Base-by-base conservation (phyloP, 2,797 vertebrate species). In the Pseudochromis fuscus region DNA sequence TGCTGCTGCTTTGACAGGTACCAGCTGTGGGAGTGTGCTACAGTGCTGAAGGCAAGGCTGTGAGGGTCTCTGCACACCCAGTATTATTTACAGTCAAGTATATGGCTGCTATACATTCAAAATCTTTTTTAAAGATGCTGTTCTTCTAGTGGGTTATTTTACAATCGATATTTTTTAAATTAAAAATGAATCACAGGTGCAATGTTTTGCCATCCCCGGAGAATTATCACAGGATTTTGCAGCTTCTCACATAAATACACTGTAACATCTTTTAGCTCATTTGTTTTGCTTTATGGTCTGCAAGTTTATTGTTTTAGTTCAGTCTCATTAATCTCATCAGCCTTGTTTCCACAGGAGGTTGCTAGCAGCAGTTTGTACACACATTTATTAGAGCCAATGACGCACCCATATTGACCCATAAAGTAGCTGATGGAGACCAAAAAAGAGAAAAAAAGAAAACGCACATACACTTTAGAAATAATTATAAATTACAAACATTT, bases 1-100 rank as follows among this genome's bases (percentile, higher is more conserved):
- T 49, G 37, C 88, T 75, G 87, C 86, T 70, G 86, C 81, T 45
- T 76, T 83, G 49, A 88, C 67, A 75, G 87, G 75, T 82, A 87
- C 75, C 75, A 82, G 65, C 63, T 89, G 37, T 77, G 73, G 80
- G 68, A 71, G 77, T 82, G 78, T 72, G 82, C 80, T 77, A 84
- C 58, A 79, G 55, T 0, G 19, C 68, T 78, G 10, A 87, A 94
- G 88, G 90, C 91, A 75, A 84, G 61, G n/a, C 44, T 28, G 25
- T n/a, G 19, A 78, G 57, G 46, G 7, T 15, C 72, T 72, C 44
- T 57, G 44, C 11, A 72, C 6, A 75, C 6, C 28, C 19, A 12
- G 7, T 48, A 65, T 62, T 72, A 75, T 72, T 56, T 61, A 45
- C 12, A 64, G 4, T 16, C 13, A 27, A 48, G 28, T 42, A 57